Evolutionary conservation across 1,140 invertebrate species (phyloP), one percentile per base, ranked within the genome.

Genomic region (Formica exsecta): DNA sequence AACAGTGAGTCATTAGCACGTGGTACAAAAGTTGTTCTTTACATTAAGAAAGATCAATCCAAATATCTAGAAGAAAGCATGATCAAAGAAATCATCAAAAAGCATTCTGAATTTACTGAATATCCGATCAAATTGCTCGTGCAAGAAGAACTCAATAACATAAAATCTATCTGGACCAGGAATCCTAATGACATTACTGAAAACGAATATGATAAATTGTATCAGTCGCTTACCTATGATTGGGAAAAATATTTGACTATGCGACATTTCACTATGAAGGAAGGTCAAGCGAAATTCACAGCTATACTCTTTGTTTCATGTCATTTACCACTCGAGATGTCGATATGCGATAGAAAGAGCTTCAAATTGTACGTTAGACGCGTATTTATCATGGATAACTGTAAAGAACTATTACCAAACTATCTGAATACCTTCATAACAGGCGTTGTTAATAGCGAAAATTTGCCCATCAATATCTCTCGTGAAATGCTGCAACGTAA

Each of bases 361-460:
- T 1, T 44, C 41, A 29, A 99, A 93, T 94, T 99, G 91, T 99
- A 99, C 92, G 99, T 99, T 0, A 96, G 99, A 74, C 96, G 99
- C 88, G 99, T 99, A 0, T 99, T 99, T 96, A 99, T 99, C 94
- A 99, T 99, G 98, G 99, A 99, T 95, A 99, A 99, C 95, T 99
- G 99, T 93, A 98, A 99, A 94, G 99, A 99, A 91, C 96, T 99
- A 9, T 99, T 99, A 93, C 99, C 99, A 0, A 98, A 99, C 93
- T 99, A 99, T 94, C 96, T 99, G 83, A 99, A 99, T 29, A 29
- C 25, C 96, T 99, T 99, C 95, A 97, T 99, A 91, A 98, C 98
- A 95, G 99, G 99, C 95, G 98, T 99, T 19, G 99, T 99, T 19
- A 99, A 99, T 95, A 98, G 98, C 77, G 99, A 99, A 95, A 99